phyloP scores from a whole-genome alignment of 2,113 vertebrate species.

The Cariama cristata region DNA sequence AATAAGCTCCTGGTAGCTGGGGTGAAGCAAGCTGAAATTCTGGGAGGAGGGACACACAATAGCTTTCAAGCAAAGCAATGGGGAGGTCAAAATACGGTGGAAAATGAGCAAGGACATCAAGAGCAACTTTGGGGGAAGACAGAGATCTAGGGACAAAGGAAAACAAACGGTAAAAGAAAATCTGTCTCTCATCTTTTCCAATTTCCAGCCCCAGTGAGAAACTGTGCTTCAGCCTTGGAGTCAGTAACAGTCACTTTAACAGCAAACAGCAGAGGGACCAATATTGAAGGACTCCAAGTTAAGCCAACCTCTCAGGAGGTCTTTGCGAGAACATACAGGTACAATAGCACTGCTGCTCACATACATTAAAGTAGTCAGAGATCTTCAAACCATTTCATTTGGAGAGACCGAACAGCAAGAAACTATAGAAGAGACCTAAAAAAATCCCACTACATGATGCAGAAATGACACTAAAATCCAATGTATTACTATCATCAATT shows the following conservation, averaged over 20 bases:
- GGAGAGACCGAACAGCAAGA: not conserved
- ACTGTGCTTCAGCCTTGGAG: not conserved
- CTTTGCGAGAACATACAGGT: not conserved
- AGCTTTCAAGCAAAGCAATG: not conserved
- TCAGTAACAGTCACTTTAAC: not conserved
- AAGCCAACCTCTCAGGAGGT: not conserved
- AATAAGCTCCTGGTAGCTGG: not conserved
- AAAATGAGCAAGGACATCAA: not conserved
- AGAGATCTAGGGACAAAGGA: not conserved
- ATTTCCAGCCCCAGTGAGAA: not conserved
- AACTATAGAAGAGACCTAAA: not conserved
- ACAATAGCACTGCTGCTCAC: not conserved
- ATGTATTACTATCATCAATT: not conserved
- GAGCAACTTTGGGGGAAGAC: not conserved
- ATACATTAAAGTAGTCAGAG: not conserved
- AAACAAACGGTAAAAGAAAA: not conserved
- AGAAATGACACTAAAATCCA: not conserved
- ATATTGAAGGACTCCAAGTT: not conserved
- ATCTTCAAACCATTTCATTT: not conserved
- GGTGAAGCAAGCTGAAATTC: not conserved
- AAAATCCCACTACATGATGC: not conserved
- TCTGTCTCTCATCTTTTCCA: not conserved
- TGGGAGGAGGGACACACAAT: not conserved
- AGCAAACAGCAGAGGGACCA: not conserved
- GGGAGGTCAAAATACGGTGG: not conserved